Conservation (phyloP, 2,888 invertebrate species). For the Polia nebulosa region DNA sequence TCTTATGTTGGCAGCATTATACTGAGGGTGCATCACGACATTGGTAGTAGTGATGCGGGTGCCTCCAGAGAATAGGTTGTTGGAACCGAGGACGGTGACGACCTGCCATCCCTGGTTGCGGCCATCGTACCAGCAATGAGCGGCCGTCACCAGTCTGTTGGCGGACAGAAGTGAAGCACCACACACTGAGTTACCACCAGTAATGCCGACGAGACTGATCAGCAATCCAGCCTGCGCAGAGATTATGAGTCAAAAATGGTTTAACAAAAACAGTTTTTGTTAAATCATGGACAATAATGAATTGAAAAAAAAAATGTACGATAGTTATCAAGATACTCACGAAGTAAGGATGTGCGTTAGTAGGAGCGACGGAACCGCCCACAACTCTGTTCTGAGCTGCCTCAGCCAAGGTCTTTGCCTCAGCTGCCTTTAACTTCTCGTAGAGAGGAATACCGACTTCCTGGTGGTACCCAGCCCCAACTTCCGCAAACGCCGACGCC, state of each 20-base stretch:
- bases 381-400: slow-evolving; percentile 69
- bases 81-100: slow-evolving; percentile 75
- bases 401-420: slow-evolving; percentile 58
- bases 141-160: slow-evolving; percentile 77
- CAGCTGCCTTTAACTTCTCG: slow-evolving; percentile 73
- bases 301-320: too few relatives aligned
- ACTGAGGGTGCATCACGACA: slow-evolving; percentile 77
- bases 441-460: slow-evolving; percentile 79
- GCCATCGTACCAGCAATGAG: slow-evolving; percentile 82
- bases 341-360: slow-evolving; percentile 74
- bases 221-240: slow-evolving; percentile 75
- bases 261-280: neutral
- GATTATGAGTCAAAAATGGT: neutral
- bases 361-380: slow-evolving; percentile 74
- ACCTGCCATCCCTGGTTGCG: slow-evolving; percentile 71
- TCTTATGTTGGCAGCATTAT: slow-evolving; percentile 58
- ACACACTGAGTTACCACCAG: slow-evolving; percentile 73
- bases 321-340: slow-evolving; percentile 60
- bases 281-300: too few relatives aligned
- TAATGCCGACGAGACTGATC: slow-evolving; percentile 69
- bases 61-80: slow-evolving; percentile 75
- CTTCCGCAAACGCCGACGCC: slow-evolving; percentile 63
- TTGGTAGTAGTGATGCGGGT: slow-evolving; percentile 70
- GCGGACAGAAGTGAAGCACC: slow-evolving; percentile 73
- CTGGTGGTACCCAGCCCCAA: slow-evolving; percentile 72